Percentiles rank a stretch among this genome's conserved stretches.
phyloP scores from a whole-genome alignment of 2,888 invertebrate genomes.

The Cenopis cana region DNA sequence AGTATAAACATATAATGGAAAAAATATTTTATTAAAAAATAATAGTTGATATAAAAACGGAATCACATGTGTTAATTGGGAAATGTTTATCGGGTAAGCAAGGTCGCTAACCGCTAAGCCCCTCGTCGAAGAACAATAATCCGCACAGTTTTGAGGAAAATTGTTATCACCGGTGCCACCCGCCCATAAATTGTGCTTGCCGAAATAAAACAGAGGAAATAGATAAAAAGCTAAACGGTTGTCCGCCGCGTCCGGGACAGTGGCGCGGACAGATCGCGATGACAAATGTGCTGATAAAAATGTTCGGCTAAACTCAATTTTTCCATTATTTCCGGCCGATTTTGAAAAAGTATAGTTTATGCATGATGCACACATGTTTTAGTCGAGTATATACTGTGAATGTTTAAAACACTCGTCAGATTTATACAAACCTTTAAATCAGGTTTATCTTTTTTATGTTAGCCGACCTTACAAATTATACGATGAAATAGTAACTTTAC shows the following conservation, averaged over 20 bases:
- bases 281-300: constrained; percentile 42
- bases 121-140: constrained; percentile 80
- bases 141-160: constrained; percentile 76
- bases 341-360: neutral
- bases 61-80: constrained; percentile 42
- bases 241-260: constrained; percentile 58
- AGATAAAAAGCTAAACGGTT: constrained; percentile 77
- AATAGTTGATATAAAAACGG: constrained; percentile 29
- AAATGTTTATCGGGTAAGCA: constrained; percentile 27
- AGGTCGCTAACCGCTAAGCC: constrained; percentile 45
- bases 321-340: constrained; percentile 36
- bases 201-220: constrained; percentile 78
- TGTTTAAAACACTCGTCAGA: no score
- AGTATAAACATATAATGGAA: no score
- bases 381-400: no score
- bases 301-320: constrained; percentile 50
- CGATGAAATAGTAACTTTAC: no score
- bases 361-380: no score
- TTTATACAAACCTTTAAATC: no score
- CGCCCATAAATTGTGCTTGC: constrained; percentile 75
- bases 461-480: no score
- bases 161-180: constrained; percentile 80
- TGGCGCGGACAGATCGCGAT: constrained; percentile 67
- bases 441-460: no score
- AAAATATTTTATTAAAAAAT: neutral